Evolutionary conservation across 2,797 vertebrate genomes (phyloP).

Genomic region (Lagorchestes hirsutus): DNA sequence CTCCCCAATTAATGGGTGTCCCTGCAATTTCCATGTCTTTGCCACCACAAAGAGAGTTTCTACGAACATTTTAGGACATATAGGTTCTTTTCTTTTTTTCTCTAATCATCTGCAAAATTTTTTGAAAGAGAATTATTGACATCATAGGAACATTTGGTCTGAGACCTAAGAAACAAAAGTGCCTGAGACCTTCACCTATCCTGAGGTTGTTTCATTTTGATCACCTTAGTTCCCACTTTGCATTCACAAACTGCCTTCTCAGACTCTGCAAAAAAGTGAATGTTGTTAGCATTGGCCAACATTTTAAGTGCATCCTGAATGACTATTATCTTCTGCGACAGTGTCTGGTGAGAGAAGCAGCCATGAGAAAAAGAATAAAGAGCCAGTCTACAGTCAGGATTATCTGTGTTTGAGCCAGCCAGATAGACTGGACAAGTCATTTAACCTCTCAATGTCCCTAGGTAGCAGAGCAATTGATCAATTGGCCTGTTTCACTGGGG

Average conservation of each 20-base stretch:
- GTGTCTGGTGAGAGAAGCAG: not conserved
- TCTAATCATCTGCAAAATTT: not conserved
- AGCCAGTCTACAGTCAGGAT: not conserved
- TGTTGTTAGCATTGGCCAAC: not conserved
- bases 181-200: not conserved
- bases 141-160: not conserved
- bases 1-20: not conserved
- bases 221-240: not conserved
- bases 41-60: not conserved
- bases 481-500: not conserved
- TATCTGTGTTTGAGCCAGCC: not conserved
- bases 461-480: not conserved
- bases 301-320: not conserved
- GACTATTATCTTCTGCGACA: not conserved
- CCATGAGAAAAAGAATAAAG: not conserved
- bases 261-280: not conserved
- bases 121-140: not conserved
- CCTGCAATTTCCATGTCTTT: not conserved
- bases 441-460: not conserved
- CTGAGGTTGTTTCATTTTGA: not conserved
- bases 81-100: not conserved
- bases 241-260: not conserved
- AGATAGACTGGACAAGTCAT: not conserved
- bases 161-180: not conserved
- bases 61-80: not conserved